Base-by-base conservation (phyloP, 1,140 invertebrate genomes). In the Heliconius hermathena region DNA sequence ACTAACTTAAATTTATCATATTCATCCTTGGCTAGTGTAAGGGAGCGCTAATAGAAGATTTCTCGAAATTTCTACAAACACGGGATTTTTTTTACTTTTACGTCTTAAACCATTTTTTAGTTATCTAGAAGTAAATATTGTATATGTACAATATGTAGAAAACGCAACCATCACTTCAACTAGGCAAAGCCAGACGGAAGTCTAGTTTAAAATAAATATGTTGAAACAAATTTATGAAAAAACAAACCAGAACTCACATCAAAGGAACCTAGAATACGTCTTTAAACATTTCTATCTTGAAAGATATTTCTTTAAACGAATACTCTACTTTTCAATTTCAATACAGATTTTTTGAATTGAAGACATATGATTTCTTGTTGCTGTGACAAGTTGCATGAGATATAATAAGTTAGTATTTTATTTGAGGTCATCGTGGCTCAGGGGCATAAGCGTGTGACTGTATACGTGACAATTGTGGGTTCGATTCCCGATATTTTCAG, bases 251-350 rank as follows among this genome's bases (percentile, higher is more conserved):
- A 60, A 46, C 20, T 22, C 11, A 41, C 41, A n/a, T 73, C 20
- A 73, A 73, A 73, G 29, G 18, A 33, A 73, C 18, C 33, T 38
- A 73, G 71, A 73, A 73, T 46, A 41, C 71, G 41, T 33, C 38
- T 73, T 73, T 22, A 73, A 33, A 73, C 46, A 73, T 73, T 73
- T 33, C 54, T 20, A 22, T 22, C 54, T 20, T 60, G n/a, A 60
- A 60, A 26, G n/a, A 60, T 11, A 22, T 60, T 60, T 60, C 54
- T 20, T 22, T 60, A 60, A 60, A 60, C 54, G 20, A 60, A 60
- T 60, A 60, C n/a, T 60, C 54, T 11, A 22, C n/a, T 60, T 60
- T 60, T 60, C 54, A 60, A 60, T 22, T 60, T 11, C 20, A 60
- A 60, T 22, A 60, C 54, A 60, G 54, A 8, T n/a, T 60, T 60